phyloP scores from a whole-genome alignment of 2,113 vertebrate species.

The Oryzias curvinotus region DNA sequence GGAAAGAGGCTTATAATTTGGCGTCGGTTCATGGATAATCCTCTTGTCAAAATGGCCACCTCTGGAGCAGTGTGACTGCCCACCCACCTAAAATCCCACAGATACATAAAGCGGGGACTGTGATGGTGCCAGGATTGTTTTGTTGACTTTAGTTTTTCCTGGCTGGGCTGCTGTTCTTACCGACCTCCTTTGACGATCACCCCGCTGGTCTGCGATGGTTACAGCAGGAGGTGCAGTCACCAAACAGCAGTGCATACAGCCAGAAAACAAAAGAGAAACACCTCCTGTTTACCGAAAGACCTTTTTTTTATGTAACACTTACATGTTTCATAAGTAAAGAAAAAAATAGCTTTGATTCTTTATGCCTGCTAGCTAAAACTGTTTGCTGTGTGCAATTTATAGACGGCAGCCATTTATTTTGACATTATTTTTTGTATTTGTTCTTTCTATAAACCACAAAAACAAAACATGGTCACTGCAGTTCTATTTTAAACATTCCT shows the following conservation, averaged over 20 bases:
- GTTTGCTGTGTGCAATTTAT: too few species aligned
- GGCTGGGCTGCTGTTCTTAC: neutral
- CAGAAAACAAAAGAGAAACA: neutral
- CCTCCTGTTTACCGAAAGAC: neutral
- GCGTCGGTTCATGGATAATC: constrained; percentile 58
- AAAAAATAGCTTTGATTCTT: too few species aligned
- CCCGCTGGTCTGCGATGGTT: neutral
- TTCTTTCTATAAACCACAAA: too few species aligned
- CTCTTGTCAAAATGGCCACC: constrained; percentile 51
- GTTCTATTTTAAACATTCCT: too few species aligned
- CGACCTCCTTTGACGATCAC: neutral
- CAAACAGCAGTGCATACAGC: neutral
- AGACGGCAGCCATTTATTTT: too few species aligned
- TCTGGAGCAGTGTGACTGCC: constrained; percentile 27
- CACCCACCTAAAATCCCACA: constrained; percentile 33
- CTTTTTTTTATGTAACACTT: neutral
- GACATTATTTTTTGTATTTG: too few species aligned
- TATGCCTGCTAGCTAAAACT: too few species aligned
- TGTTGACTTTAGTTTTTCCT: neutral
- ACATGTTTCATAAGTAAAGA: too few species aligned
- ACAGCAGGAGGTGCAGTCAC: neutral
- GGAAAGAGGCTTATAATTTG: constrained; percentile 62
- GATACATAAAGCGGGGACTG: constrained; percentile 1
- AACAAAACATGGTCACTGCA: too few species aligned
- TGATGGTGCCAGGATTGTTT: neutral